phyloP scores from a whole-genome alignment of 2,797 vertebrate species.

The Syngnathus rostellatus region DNA sequence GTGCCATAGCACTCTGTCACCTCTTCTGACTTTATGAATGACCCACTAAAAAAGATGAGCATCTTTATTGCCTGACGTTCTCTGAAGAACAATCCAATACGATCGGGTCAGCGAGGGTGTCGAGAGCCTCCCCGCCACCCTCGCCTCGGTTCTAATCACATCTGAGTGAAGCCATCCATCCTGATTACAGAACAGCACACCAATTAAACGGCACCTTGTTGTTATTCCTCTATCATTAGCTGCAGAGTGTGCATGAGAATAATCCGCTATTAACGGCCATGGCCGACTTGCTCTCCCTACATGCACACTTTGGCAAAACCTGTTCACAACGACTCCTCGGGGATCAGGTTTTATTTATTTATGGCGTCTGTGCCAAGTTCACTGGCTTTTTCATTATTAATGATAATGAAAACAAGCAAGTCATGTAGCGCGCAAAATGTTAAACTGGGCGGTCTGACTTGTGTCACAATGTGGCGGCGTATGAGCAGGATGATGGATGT shows the following conservation, averaged over 20 bases:
- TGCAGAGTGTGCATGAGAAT: constrained; percentile 28
- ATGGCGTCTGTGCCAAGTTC: constrained; percentile 52
- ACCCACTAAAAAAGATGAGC: constrained; percentile 18
- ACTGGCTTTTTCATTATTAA: constrained; percentile 60
- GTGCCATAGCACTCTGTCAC: neutral
- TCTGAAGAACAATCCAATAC: constrained; percentile 48
- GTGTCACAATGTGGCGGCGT: neutral
- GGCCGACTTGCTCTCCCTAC: constrained; percentile 17
- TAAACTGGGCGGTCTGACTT: constrained; percentile 23
- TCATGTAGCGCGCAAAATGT: constrained; percentile 40
- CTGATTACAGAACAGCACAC: constrained; percentile 48
- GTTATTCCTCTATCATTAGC: constrained; percentile 58
- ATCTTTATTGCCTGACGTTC: constrained; percentile 30
- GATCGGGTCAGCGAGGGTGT: constrained; percentile 37
- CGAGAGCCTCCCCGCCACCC: constrained; percentile 21
- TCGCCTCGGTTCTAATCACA: constrained; percentile 43
- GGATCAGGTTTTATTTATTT: constrained; percentile 59
- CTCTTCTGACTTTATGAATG: constrained; percentile 27
- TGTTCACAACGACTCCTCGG: constrained; percentile 35
- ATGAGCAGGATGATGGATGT: neutral
- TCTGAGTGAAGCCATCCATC: constrained; percentile 54
- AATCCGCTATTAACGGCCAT: constrained; percentile 17
- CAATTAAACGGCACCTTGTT: constrained; percentile 55
- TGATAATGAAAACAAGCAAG: constrained; percentile 50
- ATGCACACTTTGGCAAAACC: constrained; percentile 22